A percentile compares a stretch with the other conserved stretches of the same genome.
Evolutionary conservation across 1,140 invertebrate genomes (phyloP).

Genomic region (Drosophila watanabei): DNA sequence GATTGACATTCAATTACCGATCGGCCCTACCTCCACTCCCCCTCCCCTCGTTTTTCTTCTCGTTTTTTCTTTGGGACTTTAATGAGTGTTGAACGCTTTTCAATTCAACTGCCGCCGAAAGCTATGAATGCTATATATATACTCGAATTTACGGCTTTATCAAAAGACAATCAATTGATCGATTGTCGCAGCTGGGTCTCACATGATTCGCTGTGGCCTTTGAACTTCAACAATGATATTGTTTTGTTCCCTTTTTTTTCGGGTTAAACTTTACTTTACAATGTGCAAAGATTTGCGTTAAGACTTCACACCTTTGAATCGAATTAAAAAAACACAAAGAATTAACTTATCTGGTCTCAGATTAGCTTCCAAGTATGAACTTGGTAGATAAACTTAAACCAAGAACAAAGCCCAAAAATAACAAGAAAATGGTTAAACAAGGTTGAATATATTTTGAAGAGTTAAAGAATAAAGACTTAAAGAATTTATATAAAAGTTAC

Average conservation of each 20-base stretch:
- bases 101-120: constrained; percentile 49
- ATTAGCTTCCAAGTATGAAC: constrained; percentile 46
- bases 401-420: constrained; percentile 8
- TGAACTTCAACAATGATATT: constrained; percentile 43
- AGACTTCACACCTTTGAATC: constrained; percentile 44
- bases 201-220: constrained; percentile 50
- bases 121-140: constrained; percentile 24
- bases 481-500: not conserved
- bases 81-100: constrained; percentile 49
- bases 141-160: constrained; percentile 31
- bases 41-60: not conserved
- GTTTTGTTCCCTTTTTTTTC: constrained; percentile 6
- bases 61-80: constrained; percentile 27
- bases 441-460: not conserved
- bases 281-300: constrained; percentile 22
- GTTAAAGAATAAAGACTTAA: not conserved
- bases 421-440: not conserved
- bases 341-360: constrained; percentile 46
- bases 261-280: constrained; percentile 5
- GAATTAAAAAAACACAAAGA: constrained; percentile 19
- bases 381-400: constrained; percentile 37
- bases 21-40: not conserved
- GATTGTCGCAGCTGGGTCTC: constrained; percentile 34
- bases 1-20: constrained; percentile 66
- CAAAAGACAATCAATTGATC: constrained; percentile 56